Evolutionary conservation across 2,113 vertebrate genomes (phyloP).

Genomic region (Microcebus jonahi): DNA sequence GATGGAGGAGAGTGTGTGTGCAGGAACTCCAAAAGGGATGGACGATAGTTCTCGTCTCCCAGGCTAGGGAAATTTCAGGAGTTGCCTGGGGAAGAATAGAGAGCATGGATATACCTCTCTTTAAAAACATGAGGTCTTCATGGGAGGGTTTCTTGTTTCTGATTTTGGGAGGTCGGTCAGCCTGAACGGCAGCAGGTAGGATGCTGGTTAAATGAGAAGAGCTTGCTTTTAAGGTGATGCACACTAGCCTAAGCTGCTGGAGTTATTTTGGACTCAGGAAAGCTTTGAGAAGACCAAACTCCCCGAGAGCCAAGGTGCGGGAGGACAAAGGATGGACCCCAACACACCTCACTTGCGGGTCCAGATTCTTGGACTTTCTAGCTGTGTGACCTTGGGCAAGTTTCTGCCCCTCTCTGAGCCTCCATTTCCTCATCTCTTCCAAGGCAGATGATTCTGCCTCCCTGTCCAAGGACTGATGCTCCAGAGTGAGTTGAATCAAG

Average conservation of each 20-base stretch:
- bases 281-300: not conserved
- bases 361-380: not conserved
- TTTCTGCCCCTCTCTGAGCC: not conserved
- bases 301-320: not conserved
- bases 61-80: not conserved
- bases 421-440: not conserved
- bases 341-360: not conserved
- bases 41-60: not conserved
- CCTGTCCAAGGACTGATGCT: not conserved
- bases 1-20: accelerated
- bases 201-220: not conserved
- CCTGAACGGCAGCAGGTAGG: not conserved
- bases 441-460: not conserved
- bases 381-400: not conserved
- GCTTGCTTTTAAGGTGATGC: not conserved
- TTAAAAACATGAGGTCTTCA: not conserved
- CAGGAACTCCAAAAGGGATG: not conserved
- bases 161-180: not conserved
- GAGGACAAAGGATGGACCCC: not conserved
- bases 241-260: not conserved
- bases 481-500: not conserved
- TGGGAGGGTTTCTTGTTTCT: not conserved
- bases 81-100: not conserved
- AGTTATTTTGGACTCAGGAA: not conserved
- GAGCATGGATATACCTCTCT: not conserved